Conservation (phyloP, 1,140 invertebrate genomes). For the Linepithema humile region DNA sequence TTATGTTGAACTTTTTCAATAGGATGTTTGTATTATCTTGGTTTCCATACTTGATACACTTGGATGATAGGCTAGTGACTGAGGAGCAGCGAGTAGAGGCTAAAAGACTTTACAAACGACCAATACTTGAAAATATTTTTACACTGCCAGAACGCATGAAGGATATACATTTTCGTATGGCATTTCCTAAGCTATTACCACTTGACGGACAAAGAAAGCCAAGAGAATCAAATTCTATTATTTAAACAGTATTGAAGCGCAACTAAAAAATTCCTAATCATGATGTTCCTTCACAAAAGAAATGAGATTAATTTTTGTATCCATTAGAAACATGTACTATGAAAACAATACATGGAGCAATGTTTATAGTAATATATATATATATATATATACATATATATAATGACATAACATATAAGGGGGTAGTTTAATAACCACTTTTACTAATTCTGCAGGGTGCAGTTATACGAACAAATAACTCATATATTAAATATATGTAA, state of each 20-base stretch:
- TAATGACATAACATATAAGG: too few species aligned
- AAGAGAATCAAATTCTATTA: conserved; percentile 70
- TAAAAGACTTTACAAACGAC: conserved; percentile 86
- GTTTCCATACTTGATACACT: conserved; percentile 87
- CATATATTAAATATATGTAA: too few species aligned
- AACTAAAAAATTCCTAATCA: neutral
- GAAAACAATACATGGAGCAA: neutral
- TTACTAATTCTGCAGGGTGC: too few species aligned
- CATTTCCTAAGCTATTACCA: conserved; percentile 70
- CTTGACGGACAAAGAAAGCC: conserved; percentile 57
- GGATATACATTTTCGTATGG: conserved; percentile 70
- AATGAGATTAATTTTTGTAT: neutral
- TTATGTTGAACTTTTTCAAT: conserved; percentile 61
- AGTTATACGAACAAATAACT: too few species aligned
- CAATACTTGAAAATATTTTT: conserved; percentile 84
- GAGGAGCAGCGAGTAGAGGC: conserved; percentile 87
- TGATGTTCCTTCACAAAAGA: neutral
- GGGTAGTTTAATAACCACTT: too few species aligned
- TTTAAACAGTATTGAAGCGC: conserved; percentile 73
- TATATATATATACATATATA: neutral
- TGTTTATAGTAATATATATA: neutral
- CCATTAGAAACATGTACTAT: neutral
- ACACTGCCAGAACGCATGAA: conserved; percentile 77
- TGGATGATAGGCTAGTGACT: conserved; percentile 88
- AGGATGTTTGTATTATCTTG: conserved; percentile 90